These are phyloP conservation scores for Molothrus aeneus DNA, from an alignment of 2,797 vertebrate species.

Conservation along the genomic window DNA sequence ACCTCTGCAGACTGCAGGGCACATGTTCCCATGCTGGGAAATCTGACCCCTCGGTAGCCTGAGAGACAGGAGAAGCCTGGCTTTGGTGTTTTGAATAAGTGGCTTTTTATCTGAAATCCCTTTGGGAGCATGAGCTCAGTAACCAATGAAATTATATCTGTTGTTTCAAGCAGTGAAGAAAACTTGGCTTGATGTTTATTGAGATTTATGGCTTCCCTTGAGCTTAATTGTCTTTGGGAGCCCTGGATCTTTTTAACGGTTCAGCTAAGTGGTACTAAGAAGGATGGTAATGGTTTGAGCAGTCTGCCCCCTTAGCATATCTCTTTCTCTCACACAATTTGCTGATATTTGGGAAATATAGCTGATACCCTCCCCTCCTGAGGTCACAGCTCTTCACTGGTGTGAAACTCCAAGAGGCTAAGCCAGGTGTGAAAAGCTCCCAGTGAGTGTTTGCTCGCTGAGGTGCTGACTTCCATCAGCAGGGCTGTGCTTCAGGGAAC, in stretches of 20 bases:
- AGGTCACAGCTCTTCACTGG: slow-evolving; percentile 53
- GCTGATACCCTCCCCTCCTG: slow-evolving; percentile 40
- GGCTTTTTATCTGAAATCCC: slow-evolving; percentile 78
- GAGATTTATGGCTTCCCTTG: slow-evolving; percentile 79
- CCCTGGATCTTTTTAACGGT: slow-evolving; percentile 72
- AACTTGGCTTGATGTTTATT: slow-evolving; percentile 73
- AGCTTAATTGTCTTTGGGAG: slow-evolving; percentile 75
- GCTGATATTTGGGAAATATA: slow-evolving; percentile 66
- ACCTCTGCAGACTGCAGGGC: background rate
- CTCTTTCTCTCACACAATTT: slow-evolving; percentile 67
- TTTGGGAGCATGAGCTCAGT: slow-evolving; percentile 74
- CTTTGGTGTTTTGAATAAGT: slow-evolving; percentile 72
- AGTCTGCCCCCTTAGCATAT: slow-evolving; percentile 79
- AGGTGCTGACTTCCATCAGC: background rate
- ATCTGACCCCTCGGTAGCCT: slow-evolving; percentile 54
- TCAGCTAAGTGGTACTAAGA: slow-evolving; percentile 74
- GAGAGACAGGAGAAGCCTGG: slow-evolving; percentile 55
- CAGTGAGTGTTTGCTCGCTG: background rate
- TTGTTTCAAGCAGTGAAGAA: slow-evolving; percentile 77
- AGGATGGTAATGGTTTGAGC: slow-evolving; percentile 76
- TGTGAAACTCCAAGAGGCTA: slow-evolving; percentile 50
- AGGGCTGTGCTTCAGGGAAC: accelerated
- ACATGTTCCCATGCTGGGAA: slow-evolving; percentile 30
- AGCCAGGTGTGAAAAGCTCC: slow-evolving; percentile 70
- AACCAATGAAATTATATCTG: slow-evolving; percentile 76